phyloP scores from a whole-genome alignment of 2,113 vertebrate genomes.

The Vidua macroura region DNA sequence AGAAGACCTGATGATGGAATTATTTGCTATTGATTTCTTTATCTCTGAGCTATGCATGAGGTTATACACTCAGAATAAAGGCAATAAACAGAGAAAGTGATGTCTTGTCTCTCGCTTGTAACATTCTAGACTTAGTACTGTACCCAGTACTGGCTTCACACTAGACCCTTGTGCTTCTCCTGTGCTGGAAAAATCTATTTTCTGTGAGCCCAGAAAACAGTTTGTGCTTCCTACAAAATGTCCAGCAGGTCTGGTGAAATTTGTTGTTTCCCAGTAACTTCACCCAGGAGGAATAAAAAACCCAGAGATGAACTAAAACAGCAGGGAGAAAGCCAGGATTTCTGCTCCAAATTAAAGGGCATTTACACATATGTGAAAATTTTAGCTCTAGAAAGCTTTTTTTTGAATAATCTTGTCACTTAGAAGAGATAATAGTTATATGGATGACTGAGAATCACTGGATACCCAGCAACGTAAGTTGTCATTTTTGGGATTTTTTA shows the following conservation, averaged over 20 bases:
- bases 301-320: neutral
- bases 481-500: accelerated
- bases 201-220: neutral
- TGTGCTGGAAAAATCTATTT: neutral
- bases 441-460: neutral
- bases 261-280: neutral
- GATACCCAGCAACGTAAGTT: neutral
- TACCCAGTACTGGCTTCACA: neutral
- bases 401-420: neutral
- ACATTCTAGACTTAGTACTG: neutral
- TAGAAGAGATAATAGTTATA: neutral
- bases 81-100: neutral
- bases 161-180: neutral
- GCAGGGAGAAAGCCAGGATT: neutral
- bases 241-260: neutral
- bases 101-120: neutral
- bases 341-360: neutral
- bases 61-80: neutral
- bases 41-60: neutral
- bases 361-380: neutral
- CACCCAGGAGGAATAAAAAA: neutral
- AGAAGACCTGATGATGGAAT: neutral
- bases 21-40: neutral
- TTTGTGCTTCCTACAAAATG: neutral
- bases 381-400: neutral